phyloP scores from a whole-genome alignment of 1,140 invertebrate species.

The Eumeta japonica region DNA sequence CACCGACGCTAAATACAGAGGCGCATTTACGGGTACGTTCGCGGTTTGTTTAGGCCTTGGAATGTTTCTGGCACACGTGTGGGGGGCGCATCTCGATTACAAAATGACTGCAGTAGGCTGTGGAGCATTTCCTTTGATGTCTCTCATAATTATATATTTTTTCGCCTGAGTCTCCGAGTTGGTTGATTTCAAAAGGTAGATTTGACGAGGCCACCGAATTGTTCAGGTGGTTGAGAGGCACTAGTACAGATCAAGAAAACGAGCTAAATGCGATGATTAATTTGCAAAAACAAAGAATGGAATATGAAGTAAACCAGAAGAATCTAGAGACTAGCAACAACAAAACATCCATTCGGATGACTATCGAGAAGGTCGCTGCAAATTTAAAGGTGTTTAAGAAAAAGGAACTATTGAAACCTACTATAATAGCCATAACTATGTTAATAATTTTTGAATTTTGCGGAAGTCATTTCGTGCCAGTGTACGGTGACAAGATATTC shows the following conservation, averaged over 20 bases:
- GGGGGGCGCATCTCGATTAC: not conserved
- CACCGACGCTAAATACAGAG: not conserved
- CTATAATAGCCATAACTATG: conserved; percentile 47
- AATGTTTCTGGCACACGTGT: not conserved
- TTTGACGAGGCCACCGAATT: not conserved
- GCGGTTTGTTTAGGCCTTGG: conserved; percentile 1
- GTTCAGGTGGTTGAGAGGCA: conserved; percentile 3
- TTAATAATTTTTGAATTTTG: conserved; percentile 45
- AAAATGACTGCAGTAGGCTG: conserved; percentile 2
- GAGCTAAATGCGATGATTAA: conserved; percentile 2
- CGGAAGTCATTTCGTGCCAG: conserved; percentile 47
- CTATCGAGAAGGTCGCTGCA: too few species aligned
- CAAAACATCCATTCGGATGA: not conserved
- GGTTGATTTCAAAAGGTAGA: conserved; percentile 4
- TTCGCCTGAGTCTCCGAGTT: conserved; percentile 6
- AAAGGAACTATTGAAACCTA: conserved; percentile 46
- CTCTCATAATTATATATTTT: conserved; percentile 1
- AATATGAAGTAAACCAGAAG: not conserved
- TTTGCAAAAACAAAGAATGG: not conserved
- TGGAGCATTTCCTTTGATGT: not conserved
- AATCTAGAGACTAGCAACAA: not conserved
- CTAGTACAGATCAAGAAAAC: not conserved
- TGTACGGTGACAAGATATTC: conserved; percentile 42
- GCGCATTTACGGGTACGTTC: not conserved
- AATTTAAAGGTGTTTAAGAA: conserved; percentile 44